Evolutionary conservation across 2,113 vertebrate species (phyloP).

Genomic region (Pelecanus crispus): DNA sequence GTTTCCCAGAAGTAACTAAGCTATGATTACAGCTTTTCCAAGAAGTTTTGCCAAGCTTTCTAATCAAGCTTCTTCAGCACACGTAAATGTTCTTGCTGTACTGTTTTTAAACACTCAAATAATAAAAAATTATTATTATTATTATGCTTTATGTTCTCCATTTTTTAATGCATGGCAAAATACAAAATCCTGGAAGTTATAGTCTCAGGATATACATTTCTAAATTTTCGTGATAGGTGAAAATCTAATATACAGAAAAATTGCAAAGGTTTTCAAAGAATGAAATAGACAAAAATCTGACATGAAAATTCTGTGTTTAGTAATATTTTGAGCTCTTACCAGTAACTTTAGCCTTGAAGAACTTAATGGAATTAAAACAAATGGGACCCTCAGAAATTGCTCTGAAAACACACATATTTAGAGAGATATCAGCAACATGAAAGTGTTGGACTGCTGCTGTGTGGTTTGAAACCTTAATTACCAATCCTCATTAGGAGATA

Average conservation of each 20-base stretch:
- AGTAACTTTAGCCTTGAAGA: background rate
- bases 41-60: background rate
- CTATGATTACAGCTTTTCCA: background rate
- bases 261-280: background rate
- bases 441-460: constrained; percentile 19
- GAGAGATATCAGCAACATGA: constrained; percentile 29
- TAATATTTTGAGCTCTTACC: background rate
- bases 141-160: background rate
- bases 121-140: background rate
- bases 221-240: background rate
- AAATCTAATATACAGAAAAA: background rate
- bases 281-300: background rate
- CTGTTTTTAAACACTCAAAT: background rate
- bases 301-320: background rate
- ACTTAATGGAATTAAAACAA: constrained; percentile 23
- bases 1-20: background rate
- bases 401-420: constrained; percentile 18
- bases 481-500: constrained; percentile 39
- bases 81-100: background rate
- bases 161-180: background rate
- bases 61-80: background rate
- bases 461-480: constrained; percentile 52
- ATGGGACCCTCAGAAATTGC: background rate
- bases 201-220: background rate
- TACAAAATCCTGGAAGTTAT: background rate